phyloP scores from a whole-genome alignment of 2,113 vertebrate species.

The Ctenomys sociabilis region DNA sequence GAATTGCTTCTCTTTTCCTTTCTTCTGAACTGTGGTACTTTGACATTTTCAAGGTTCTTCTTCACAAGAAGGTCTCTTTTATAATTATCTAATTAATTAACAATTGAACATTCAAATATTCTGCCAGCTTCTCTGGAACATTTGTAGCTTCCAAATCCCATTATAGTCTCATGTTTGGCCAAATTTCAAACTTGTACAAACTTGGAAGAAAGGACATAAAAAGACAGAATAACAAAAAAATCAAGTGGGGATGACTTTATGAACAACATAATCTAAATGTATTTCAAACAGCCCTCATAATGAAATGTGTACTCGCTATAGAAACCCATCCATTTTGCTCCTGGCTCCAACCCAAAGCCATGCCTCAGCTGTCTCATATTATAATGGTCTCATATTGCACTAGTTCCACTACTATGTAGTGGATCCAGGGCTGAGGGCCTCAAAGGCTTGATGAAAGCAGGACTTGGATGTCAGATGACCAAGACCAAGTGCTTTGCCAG shows the following conservation, averaged over 20 bases:
- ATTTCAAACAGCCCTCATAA: not conserved
- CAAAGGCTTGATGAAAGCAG: not conserved
- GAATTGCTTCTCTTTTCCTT: not conserved
- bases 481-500: not conserved
- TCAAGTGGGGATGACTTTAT: not conserved
- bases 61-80: not conserved
- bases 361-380: not conserved
- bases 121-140: not conserved
- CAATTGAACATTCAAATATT: not conserved
- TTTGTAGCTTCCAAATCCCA: not conserved
- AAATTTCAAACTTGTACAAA: not conserved
- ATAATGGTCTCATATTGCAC: not conserved
- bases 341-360: not conserved
- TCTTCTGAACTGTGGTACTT: not conserved
- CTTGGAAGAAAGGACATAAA: conserved; percentile 10
- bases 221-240: not conserved
- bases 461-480: not conserved
- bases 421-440: not conserved
- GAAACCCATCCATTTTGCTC: not conserved
- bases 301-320: not conserved
- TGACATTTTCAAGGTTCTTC: not conserved
- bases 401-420: not conserved
- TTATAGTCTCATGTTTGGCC: not conserved
- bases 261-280: not conserved
- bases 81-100: not conserved